Evolutionary conservation across 2,888 invertebrate genomes (phyloP).

Genomic region (Tetrapedia diversipes): DNA sequence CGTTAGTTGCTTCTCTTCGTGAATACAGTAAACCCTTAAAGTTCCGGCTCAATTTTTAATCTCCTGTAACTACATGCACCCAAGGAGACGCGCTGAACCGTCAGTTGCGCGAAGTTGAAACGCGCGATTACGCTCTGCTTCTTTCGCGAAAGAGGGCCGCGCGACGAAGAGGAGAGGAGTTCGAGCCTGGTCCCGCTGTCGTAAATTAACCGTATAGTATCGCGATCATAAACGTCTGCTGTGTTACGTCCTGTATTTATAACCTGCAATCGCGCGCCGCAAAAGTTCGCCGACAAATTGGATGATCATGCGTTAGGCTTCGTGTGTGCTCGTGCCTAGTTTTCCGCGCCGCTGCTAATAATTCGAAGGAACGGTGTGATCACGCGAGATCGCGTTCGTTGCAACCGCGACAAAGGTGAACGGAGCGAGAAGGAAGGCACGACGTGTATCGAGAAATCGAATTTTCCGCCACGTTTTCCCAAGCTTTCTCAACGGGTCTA

Average conservation of each 20-base stretch:
- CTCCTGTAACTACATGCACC: too few species aligned
- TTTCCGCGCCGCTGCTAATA: conserved; percentile 25
- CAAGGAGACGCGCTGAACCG: too few species aligned
- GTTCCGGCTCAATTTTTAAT: too few species aligned
- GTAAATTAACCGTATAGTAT: conserved; percentile 62
- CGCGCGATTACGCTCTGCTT: conserved; percentile 23
- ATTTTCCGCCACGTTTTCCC: too few species aligned
- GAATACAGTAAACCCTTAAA: too few species aligned
- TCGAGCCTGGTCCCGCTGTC: conserved; percentile 27
- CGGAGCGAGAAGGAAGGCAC: too few species aligned
- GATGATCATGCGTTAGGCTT: conserved; percentile 53
- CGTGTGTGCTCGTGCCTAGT: conserved; percentile 24
- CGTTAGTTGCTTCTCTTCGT: too few species aligned
- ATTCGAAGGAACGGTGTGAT: conserved; percentile 30
- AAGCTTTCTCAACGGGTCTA: too few species aligned
- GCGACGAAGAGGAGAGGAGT: too few species aligned
- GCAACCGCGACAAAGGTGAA: too few species aligned
- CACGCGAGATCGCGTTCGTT: not conserved
- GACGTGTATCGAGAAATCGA: too few species aligned
- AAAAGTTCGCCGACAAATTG: conserved; percentile 70
- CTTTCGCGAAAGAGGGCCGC: conserved; percentile 12
- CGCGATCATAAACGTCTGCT: conserved; percentile 64
- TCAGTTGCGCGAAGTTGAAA: not conserved
- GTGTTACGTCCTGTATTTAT: conserved; percentile 63
- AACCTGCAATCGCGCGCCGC: conserved; percentile 55